Conservation (phyloP, 2,888 invertebrate genomes). For the Byasa hedistus region DNA sequence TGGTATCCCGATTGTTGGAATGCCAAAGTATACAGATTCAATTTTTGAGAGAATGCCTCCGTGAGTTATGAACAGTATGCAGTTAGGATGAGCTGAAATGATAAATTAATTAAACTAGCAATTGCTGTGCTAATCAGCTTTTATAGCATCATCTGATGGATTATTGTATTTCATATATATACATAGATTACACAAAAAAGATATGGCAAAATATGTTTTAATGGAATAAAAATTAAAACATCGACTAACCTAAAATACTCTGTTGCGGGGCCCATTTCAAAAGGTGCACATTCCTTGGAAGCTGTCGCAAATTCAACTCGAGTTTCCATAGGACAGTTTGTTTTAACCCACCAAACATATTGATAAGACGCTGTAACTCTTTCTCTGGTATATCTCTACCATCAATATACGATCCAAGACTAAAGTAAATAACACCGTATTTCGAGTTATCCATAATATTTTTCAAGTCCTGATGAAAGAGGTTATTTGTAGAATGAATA, state of each 20-base stretch:
- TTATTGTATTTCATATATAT: too few species aligned
- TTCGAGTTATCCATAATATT: constrained; percentile 57
- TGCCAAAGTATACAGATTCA: constrained; percentile 21
- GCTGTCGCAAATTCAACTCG: constrained; percentile 42
- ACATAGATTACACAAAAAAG: too few species aligned
- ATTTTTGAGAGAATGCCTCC: constrained; percentile 21
- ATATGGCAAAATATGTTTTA: too few species aligned
- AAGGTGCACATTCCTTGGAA: constrained; percentile 54
- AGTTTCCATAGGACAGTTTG: constrained; percentile 73
- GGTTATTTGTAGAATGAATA: not conserved
- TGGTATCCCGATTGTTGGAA: constrained; percentile 22
- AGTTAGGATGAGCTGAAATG: constrained; percentile 25
- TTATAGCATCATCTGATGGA: too few species aligned
- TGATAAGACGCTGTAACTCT: constrained; percentile 46
- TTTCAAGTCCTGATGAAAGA: constrained; percentile 52
- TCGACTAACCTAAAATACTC: constrained; percentile 46
- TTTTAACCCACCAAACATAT: constrained; percentile 57
- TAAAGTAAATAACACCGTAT: constrained; percentile 68
- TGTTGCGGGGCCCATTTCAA: constrained; percentile 57
- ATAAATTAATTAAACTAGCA: too few species aligned
- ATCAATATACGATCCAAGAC: constrained; percentile 64
- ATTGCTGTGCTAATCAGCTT: too few species aligned
- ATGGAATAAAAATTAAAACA: too few species aligned
- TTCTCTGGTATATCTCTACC: constrained; percentile 52
- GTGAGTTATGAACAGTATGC: constrained; percentile 24